phyloP scores from a whole-genome alignment of 2,113 vertebrate genomes.

The Rhipidura dahli region DNA sequence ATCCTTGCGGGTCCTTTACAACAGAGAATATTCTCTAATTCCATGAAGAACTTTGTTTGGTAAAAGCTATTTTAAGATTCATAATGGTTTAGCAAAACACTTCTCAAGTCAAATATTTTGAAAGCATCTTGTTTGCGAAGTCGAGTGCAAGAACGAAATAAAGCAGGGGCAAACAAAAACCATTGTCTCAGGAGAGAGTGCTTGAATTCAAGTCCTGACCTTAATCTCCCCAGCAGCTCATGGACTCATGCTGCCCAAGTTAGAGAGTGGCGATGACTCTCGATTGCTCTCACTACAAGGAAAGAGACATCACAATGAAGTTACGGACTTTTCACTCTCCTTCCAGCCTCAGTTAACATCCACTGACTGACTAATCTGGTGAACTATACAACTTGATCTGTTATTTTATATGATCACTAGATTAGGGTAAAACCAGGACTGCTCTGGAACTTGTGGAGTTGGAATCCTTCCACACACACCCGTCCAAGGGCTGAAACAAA shows the following conservation, averaged over 20 bases:
- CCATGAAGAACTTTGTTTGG: neutral
- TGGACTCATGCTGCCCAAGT: neutral
- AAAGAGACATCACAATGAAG: neutral
- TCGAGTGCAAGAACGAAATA: neutral
- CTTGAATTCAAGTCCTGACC: neutral
- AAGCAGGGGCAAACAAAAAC: neutral
- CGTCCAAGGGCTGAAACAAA: neutral
- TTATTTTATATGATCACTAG: neutral
- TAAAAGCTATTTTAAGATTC: neutral
- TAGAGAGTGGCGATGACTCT: neutral
- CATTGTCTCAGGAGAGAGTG: neutral
- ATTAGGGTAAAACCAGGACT: neutral
- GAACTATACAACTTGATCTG: neutral
- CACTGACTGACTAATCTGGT: neutral
- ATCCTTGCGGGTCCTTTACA: neutral
- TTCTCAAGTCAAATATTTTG: neutral
- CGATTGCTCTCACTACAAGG: neutral
- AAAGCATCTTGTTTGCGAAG: neutral
- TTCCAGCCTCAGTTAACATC: neutral
- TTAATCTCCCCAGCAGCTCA: neutral
- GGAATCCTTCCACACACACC: neutral
- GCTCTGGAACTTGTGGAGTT: neutral
- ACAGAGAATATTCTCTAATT: neutral
- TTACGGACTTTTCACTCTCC: neutral
- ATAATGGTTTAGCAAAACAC: neutral